Conservation (phyloP, 2,797 vertebrate species). For the Aotus griseimembra region DNA sequence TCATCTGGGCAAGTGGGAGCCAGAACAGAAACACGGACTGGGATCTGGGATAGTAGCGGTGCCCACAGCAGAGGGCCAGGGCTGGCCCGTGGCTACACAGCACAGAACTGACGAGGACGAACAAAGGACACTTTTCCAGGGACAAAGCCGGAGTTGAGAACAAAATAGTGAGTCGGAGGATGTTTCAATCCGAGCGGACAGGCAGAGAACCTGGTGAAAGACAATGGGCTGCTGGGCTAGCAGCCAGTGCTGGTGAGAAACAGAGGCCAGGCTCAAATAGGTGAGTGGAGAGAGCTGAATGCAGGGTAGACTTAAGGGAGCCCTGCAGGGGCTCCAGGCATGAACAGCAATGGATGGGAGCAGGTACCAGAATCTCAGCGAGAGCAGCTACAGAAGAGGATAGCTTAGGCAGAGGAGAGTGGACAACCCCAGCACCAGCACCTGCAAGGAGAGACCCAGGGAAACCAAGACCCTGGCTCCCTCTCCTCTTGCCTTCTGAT, state of each 20-base stretch:
- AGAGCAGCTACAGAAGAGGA: neutral
- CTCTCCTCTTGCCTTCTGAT: neutral
- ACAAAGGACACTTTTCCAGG: neutral
- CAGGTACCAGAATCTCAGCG: neutral
- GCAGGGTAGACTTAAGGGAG: neutral
- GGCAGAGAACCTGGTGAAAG: neutral
- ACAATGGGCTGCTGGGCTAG: no score
- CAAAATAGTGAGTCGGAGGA: neutral
- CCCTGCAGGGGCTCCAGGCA: rapidly evolving
- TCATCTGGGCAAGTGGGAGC: neutral
- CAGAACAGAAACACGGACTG: neutral
- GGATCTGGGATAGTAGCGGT: neutral
- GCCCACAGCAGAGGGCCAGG: neutral
- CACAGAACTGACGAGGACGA: neutral
- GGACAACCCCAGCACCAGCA: neutral
- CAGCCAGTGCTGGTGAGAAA: neutral
- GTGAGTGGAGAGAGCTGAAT: neutral
- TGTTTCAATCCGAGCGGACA: neutral
- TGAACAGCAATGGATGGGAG: neutral
- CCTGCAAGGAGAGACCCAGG: rapidly evolving
- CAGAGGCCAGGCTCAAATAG: rapidly evolving
- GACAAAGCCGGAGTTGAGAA: neutral
- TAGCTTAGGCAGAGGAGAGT: neutral
- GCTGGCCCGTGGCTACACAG: neutral
- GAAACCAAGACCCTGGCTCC: neutral